These are phyloP conservation scores for Mus spicilegus DNA, from an alignment of 2,113 vertebrate species.

Conservation along the genomic window DNA sequence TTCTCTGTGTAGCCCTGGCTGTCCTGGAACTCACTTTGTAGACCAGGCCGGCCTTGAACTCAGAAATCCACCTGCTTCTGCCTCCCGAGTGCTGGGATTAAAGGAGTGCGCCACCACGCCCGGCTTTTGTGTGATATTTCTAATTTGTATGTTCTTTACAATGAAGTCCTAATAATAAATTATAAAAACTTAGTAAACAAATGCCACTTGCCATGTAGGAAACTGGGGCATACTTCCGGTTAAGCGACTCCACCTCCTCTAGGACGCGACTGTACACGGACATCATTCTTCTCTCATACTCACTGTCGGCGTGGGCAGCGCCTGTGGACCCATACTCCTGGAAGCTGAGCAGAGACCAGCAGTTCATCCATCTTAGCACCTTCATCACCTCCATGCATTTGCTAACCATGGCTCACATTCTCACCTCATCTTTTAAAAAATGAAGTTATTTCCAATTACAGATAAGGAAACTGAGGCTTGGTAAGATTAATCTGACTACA, in stretches of 20 bases:
- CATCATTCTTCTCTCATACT: conserved; percentile 97
- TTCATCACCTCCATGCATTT: background rate
- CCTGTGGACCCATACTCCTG: conserved; percentile 93
- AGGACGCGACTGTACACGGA: conserved; percentile 95
- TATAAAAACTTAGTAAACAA: background rate
- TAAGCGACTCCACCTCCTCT: conserved; percentile 95
- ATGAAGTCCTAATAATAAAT: background rate
- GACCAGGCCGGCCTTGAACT: too few species aligned
- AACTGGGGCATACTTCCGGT: conserved; percentile 96
- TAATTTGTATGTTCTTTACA: background rate
- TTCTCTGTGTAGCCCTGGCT: too few species aligned
- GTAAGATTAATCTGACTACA: background rate
- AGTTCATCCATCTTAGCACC: background rate
- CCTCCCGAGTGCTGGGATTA: too few species aligned
- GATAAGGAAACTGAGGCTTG: conserved; percentile 6
- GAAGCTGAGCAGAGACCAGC: conserved; percentile 87
- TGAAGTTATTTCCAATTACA: background rate
- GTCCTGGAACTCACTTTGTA: too few species aligned
- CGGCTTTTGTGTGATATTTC: background rate
- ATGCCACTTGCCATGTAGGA: conserved; percentile 93
- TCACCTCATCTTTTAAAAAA: conserved; percentile 42
- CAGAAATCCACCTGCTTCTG: too few species aligned
- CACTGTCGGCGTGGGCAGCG: conserved; percentile 92
- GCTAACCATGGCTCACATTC: background rate
- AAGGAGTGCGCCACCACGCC: too few species aligned